Percentiles rank a stretch among this genome's conserved stretches.
These are phyloP conservation scores for Cercocebus atys DNA, from an alignment of 2,113 vertebrate genomes.

Conservation along the genomic window DNA sequence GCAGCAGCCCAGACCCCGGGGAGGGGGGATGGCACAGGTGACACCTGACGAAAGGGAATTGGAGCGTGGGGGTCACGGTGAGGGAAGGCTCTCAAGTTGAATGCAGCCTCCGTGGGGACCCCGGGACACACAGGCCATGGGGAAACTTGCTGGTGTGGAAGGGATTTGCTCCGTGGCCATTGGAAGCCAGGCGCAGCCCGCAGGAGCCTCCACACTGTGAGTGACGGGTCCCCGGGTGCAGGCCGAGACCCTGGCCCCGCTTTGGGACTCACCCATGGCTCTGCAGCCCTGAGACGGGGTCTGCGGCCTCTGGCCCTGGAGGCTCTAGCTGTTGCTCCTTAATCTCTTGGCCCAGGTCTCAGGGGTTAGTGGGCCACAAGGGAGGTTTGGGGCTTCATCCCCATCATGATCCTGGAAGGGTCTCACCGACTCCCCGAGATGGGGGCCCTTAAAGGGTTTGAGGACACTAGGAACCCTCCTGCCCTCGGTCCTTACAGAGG, in stretches of 20 bases:
- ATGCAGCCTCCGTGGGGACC: neutral
- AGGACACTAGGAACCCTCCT: fast-evolving
- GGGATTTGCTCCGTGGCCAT: neutral
- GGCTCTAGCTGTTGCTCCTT: neutral
- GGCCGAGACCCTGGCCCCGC: neutral
- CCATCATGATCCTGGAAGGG: neutral
- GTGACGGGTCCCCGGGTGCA: neutral
- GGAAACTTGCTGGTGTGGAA: neutral
- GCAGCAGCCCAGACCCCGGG: neutral
- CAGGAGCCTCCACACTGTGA: neutral
- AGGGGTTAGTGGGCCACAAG: neutral
- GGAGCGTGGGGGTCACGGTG: neutral
- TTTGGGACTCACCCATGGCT: fast-evolving
- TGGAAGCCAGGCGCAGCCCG: neutral
- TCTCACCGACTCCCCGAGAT: neutral
- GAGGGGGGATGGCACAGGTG: neutral
- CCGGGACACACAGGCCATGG: fast-evolving
- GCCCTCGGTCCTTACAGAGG: constrained; percentile 86
- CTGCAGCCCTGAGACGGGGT: fast-evolving
- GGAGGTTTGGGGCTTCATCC: neutral
- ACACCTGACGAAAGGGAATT: neutral
- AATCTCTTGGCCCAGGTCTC: fast-evolving
- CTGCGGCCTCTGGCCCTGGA: neutral
- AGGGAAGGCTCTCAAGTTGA: neutral
- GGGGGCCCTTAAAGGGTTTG: neutral